A percentile compares a stretch with the other conserved stretches of the same genome.
These are phyloP conservation scores for Anthophora plumipes DNA, from an alignment of 2,888 invertebrate species.

Conservation along the genomic window DNA sequence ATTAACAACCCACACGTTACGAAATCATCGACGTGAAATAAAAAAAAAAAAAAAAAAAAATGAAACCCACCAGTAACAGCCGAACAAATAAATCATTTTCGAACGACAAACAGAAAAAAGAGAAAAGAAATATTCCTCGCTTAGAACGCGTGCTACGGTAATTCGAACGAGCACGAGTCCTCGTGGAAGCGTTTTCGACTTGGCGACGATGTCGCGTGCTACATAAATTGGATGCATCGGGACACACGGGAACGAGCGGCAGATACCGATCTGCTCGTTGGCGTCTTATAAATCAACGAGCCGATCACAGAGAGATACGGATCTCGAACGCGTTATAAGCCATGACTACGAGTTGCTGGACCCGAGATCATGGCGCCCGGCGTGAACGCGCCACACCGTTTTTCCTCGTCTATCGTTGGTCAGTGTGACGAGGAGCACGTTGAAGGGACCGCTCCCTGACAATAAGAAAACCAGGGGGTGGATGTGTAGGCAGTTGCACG, in stretches of 20 bases:
- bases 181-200: slow-evolving; percentile 22
- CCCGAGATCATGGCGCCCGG: slow-evolving; percentile 38
- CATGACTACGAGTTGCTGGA: slow-evolving; percentile 28
- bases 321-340: slow-evolving; percentile 56
- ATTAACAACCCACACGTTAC: neutral
- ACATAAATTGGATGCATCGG: slow-evolving; percentile 76
- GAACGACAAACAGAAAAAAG: too few relatives aligned
- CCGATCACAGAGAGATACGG: slow-evolving; percentile 67
- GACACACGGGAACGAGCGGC: slow-evolving; percentile 69
- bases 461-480: slow-evolving; percentile 46
- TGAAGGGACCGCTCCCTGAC: slow-evolving; percentile 41
- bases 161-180: neutral
- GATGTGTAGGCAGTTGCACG: slow-evolving; percentile 52
- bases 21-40: neutral
- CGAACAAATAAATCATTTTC: neutral
- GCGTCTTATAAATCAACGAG: slow-evolving; percentile 76
- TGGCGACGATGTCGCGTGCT: slow-evolving; percentile 77
- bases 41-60: neutral
- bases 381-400: slow-evolving; percentile 45
- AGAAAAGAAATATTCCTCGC: neutral
- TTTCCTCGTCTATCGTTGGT: slow-evolving; percentile 24
- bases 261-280: slow-evolving; percentile 72
- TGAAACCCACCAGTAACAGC: neutral
- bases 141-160: neutral
- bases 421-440: slow-evolving; percentile 18